Conservation (phyloP, 2,888 invertebrate genomes). For the Dynastes grantii region DNA sequence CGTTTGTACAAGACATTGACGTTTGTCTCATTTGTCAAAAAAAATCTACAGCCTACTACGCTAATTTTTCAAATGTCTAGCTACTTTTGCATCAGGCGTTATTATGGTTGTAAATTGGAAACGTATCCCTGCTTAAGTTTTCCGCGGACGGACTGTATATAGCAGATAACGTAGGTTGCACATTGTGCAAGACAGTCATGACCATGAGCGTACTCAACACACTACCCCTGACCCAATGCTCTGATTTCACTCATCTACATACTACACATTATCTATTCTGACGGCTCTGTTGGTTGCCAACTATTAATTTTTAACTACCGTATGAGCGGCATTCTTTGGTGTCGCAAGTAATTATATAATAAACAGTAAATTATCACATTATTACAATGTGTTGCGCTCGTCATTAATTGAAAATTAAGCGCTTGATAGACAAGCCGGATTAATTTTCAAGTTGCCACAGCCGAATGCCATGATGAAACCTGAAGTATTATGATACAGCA, state of each 20-base stretch:
- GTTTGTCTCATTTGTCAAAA: no score
- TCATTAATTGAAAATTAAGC: neutral
- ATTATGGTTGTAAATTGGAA: no score
- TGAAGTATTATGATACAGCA: no score
- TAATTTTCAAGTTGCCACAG: neutral
- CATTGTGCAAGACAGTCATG: slow-evolving; percentile 58
- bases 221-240: slow-evolving; percentile 63
- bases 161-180: slow-evolving; percentile 11
- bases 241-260: slow-evolving; percentile 59
- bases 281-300: slow-evolving; percentile 29
- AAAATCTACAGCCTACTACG: no score
- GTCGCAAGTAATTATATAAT: slow-evolving; percentile 34
- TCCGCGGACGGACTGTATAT: neutral
- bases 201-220: slow-evolving; percentile 59
- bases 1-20: no score
- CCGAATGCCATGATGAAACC: no score
- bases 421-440: neutral
- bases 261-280: slow-evolving; percentile 50
- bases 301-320: slow-evolving; percentile 37
- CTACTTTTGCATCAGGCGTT: no score
- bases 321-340: slow-evolving; percentile 21
- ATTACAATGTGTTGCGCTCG: slow-evolving; percentile 12
- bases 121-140: no score
- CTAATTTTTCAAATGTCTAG: no score
- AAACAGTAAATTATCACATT: neutral